phyloP scores from a whole-genome alignment of 2,888 invertebrate species.

The Drosophila neonasuta region DNA sequence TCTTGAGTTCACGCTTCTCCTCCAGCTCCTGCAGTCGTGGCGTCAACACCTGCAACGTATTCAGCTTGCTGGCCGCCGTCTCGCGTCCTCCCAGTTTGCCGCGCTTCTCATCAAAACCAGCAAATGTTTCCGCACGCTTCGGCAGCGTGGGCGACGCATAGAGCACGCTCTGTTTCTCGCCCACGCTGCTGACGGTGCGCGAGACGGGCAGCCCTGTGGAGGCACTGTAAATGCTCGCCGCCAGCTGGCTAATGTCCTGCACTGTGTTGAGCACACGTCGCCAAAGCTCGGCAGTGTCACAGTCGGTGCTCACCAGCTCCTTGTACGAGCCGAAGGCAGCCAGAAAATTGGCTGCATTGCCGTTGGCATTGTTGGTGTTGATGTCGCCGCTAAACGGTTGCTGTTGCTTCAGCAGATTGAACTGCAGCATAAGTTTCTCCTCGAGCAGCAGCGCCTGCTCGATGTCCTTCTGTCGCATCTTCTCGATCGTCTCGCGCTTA shows the following conservation, averaged over 20 bases:
- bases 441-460: constrained; percentile 93
- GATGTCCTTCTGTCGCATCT: constrained; percentile 92
- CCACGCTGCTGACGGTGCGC: constrained; percentile 95
- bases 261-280: constrained; percentile 86
- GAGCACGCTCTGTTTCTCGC: constrained; percentile 93
- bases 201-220: constrained; percentile 89
- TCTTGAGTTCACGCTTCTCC: constrained; percentile 75
- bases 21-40: constrained; percentile 79
- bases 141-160: constrained; percentile 94
- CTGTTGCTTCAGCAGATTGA: constrained; percentile 86
- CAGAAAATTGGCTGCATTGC: constrained; percentile 81
- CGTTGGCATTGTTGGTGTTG: constrained; percentile 32
- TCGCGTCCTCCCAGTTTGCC: constrained; percentile 81
- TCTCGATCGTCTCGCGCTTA: constrained; percentile 85
- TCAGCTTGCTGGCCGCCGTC: constrained; percentile 83
- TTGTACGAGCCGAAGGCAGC: constrained; percentile 84
- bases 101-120: constrained; percentile 91
- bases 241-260: constrained; percentile 88
- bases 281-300: constrained; percentile 90
- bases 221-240: constrained; percentile 88
- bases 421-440: constrained; percentile 93
- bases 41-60: constrained; percentile 79
- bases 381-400: constrained; percentile 60
- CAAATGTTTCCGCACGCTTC: constrained; percentile 97
- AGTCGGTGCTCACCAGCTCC: constrained; percentile 89